Evolutionary conservation across 2,797 vertebrate species (phyloP).

Genomic region (Cossypha dichroa): DNA sequence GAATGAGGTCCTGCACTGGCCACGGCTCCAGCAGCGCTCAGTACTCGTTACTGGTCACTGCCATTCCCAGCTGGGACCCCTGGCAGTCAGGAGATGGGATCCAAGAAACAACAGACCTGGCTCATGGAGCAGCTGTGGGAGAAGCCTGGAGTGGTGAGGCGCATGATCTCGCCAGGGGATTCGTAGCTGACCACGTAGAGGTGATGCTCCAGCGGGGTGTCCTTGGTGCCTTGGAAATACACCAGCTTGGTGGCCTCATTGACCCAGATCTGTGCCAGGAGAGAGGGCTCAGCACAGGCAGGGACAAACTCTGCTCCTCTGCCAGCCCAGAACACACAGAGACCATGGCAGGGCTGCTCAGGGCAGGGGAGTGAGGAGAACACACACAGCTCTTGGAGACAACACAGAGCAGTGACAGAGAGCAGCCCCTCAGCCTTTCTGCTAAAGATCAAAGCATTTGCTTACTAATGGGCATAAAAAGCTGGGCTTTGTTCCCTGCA

Average conservation of each 20-base stretch:
- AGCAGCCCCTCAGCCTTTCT: not conserved
- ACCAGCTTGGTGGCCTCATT: slow-evolving; percentile 86
- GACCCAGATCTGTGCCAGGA: slow-evolving; percentile 86
- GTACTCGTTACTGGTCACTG: not conserved
- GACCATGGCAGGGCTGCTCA: not conserved
- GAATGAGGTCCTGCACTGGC: not conserved
- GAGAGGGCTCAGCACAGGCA: not conserved
- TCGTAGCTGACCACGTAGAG: slow-evolving; percentile 91
- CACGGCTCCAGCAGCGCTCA: not conserved
- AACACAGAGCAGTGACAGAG: rapidly evolving
- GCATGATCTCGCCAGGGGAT: slow-evolving; percentile 81
- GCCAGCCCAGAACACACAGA: not conserved
- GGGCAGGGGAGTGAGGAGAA: rapidly evolving
- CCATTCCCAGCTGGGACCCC: not conserved
- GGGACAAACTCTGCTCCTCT: not conserved
- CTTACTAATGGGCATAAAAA: not conserved
- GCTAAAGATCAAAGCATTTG: not conserved
- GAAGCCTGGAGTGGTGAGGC: slow-evolving; percentile 88
- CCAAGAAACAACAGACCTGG: slow-evolving; percentile 79
- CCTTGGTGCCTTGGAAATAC: slow-evolving; percentile 91
- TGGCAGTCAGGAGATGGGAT: not conserved
- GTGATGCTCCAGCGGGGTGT: slow-evolving; percentile 91
- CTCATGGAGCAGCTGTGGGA: slow-evolving; percentile 93
- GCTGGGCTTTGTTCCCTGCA: not conserved
- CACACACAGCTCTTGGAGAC: rapidly evolving